Conservation (phyloP, 1,140 invertebrate species). For the Diabrotica virgifera region DNA sequence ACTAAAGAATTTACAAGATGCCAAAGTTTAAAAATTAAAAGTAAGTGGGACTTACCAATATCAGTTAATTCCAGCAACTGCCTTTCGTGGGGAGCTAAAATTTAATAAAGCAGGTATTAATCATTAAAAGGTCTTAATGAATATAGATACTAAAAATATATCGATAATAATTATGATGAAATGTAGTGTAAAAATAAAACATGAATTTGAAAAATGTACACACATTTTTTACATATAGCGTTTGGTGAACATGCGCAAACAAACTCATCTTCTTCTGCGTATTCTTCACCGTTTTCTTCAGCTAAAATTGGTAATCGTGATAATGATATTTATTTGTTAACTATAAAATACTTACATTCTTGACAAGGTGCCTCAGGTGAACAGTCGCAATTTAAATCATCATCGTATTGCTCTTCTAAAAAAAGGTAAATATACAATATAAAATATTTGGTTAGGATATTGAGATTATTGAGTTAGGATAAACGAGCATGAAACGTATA, state of each 20-base stretch:
- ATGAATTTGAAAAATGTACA: not conserved
- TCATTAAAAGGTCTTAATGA: not conserved
- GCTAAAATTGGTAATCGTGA: too few relatives aligned
- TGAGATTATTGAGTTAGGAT: too few relatives aligned
- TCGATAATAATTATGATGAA: too few relatives aligned
- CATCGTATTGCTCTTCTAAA: not conserved
- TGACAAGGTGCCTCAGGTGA: not conserved
- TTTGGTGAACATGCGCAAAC: not conserved
- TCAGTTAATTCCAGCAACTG: not conserved
- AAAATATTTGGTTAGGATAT: too few relatives aligned
- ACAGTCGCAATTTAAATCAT: not conserved
- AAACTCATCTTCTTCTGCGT: not conserved
- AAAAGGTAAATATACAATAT: not conserved
- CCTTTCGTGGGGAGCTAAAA: not conserved
- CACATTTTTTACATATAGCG: not conserved
- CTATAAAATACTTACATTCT: not conserved
- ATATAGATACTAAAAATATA: not conserved
- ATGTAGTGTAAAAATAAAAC: too few relatives aligned
- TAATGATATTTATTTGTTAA: too few relatives aligned
- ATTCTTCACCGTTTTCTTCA: too few relatives aligned
- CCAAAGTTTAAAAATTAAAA: too few relatives aligned
- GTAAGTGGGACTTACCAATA: not conserved
- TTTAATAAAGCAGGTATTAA: not conserved
- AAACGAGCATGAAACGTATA: too few relatives aligned
- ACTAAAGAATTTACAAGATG: too few relatives aligned